Evolutionary conservation across 2,113 vertebrate species (phyloP).

Genomic region (Grantiella picta): DNA sequence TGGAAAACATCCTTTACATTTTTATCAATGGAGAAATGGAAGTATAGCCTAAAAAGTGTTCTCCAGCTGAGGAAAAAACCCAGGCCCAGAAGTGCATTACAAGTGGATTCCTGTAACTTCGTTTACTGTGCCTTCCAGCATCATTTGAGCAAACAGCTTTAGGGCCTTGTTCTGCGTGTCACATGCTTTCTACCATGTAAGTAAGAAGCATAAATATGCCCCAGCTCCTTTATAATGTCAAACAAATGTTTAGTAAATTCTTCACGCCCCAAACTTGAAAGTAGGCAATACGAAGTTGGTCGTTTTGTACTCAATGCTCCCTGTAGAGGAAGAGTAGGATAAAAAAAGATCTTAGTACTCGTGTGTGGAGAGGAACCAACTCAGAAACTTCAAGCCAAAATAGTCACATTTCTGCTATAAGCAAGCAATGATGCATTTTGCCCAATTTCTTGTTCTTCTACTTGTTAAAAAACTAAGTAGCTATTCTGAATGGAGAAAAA

Average conservation of each 20-base stretch:
- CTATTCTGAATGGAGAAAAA: neutral
- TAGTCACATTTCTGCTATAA: neutral
- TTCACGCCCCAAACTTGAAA: neutral
- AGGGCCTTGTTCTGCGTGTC: neutral
- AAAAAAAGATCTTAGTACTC: neutral
- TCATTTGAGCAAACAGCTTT: neutral
- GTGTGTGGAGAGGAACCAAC: neutral
- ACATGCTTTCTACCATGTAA: neutral
- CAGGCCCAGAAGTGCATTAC: neutral
- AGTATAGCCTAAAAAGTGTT: neutral
- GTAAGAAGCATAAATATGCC: neutral
- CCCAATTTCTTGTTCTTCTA: neutral
- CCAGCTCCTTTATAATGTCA: neutral
- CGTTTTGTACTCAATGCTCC: neutral
- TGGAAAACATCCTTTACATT: neutral
- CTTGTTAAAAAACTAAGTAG: neutral
- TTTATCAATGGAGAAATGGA: neutral
- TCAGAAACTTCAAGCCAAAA: neutral
- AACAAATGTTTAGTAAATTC: neutral
- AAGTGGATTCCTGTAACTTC: neutral
- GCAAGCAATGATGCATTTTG: neutral
- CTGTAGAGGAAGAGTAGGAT: neutral
- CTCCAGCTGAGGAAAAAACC: neutral
- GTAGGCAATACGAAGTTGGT: neutral
- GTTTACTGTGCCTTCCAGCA: neutral